phyloP scores from a whole-genome alignment of 2,113 vertebrate species.

The Silurus meridionalis region DNA sequence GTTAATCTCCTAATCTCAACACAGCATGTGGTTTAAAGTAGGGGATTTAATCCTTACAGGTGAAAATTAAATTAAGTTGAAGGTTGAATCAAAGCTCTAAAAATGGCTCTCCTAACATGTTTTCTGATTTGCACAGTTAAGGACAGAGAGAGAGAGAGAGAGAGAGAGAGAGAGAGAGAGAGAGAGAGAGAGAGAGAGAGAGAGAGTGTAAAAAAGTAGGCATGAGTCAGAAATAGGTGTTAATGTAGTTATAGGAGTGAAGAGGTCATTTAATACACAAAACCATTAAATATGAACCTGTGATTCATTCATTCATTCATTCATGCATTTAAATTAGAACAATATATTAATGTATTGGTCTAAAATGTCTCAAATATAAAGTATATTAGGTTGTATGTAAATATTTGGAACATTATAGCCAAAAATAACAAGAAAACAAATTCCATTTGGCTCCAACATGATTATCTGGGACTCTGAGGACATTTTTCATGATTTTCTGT shows the following conservation, averaged over 20 bases:
- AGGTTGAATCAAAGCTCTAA: constrained; percentile 59
- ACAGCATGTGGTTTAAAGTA: constrained; percentile 61
- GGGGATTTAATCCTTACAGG: constrained; percentile 61
- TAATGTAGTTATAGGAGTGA: too few species aligned
- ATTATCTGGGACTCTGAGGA: too few species aligned
- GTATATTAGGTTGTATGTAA: too few species aligned
- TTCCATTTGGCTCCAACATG: neutral
- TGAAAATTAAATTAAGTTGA: constrained; percentile 61
- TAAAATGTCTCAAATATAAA: too few species aligned
- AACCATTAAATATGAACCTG: too few species aligned
- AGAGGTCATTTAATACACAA: too few species aligned
- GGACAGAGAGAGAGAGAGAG: neutral
- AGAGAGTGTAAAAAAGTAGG: neutral
- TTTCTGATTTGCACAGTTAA: neutral
- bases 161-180: neutral
- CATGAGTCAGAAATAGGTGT: too few species aligned
- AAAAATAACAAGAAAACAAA: too few species aligned
- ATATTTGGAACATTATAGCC: too few species aligned
- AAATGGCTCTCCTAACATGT: neutral
- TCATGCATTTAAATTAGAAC: too few species aligned
- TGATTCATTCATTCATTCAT: neutral
- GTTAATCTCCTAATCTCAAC: constrained; percentile 63
- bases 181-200: neutral
- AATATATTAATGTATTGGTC: too few species aligned
- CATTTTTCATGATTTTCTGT: neutral